Base-by-base conservation (phyloP, 2,888 invertebrate genomes). In the Drosophila diplacantha region DNA sequence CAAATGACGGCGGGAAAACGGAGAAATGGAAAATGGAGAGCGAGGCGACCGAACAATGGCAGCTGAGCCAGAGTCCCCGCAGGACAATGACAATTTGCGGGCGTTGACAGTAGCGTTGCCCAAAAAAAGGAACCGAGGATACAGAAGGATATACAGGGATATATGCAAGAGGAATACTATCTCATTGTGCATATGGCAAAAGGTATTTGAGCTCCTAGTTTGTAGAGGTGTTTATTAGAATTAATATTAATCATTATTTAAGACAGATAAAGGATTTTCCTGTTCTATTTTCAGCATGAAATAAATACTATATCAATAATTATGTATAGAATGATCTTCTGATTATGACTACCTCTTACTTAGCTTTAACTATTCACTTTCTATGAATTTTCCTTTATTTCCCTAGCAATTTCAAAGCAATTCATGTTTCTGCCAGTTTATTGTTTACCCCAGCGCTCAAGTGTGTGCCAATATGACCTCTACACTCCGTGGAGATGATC, bases 1-100 rank as follows among this genome's bases (percentile, higher is more conserved):
- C 73, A 77, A 82, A 82, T 80, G 73, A 66, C 35, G 38, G 54
- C 18, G 41, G 41, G 24, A 41, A 41, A 41, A 41, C 22, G 24
- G 26, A 24, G 14, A 38, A 38, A 41, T 39, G 24, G 26, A 24
- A 16, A 38, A 38, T 49, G 47, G 2, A 31, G 34, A 35, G 34
- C 22, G 14, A 12, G 20, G 57, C 39, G 11, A 39, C 16, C 37
- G 60, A 50, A 65, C 50, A 67, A 65, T 67, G 68, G 67, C 58
- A 57, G 44, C 49, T 43, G 49, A 64, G 64, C 64, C 58, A 44
- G 47, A 57, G 43, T 43, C 64, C 59, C 65, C 51, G 69, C 49
- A 68, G 59, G 60, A 66, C 60, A 60, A 66, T 68, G 68, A 68
- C 69, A 60, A 66, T 68, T 59, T 39, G 70, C 43, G 53, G 41